Conservation (phyloP, 2,797 vertebrate species). For the Tokudaia muenninki region DNA sequence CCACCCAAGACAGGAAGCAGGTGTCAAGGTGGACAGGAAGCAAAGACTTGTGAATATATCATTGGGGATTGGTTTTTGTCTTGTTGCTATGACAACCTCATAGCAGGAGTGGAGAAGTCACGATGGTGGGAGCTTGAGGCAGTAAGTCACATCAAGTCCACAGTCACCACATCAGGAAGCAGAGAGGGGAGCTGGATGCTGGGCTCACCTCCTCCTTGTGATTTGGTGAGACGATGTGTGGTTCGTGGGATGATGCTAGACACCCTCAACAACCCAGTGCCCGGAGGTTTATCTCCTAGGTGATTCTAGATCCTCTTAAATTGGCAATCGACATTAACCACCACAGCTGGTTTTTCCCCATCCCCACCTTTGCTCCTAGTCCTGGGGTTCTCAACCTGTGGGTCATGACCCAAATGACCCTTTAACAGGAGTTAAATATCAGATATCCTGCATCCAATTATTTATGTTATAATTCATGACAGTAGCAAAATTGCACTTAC, state of each 20-base stretch:
- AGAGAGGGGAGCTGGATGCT: neutral
- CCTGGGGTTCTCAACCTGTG: neutral
- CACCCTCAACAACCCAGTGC: neutral
- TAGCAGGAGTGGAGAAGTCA: neutral
- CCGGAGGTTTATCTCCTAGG: too few relatives aligned
- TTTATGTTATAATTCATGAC: neutral
- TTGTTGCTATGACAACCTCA: neutral
- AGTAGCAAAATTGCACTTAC: neutral
- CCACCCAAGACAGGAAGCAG: too few relatives aligned
- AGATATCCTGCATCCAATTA: neutral
- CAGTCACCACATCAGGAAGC: neutral
- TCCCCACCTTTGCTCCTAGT: too few relatives aligned
- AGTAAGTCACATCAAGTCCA: neutral
- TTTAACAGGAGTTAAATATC: neutral
- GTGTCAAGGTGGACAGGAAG: neutral
- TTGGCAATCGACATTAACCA: neutral
- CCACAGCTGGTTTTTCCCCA: neutral
- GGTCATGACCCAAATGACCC: neutral
- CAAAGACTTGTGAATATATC: neutral
- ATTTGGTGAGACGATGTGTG: neutral
- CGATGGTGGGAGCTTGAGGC: neutral
- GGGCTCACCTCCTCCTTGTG: neutral
- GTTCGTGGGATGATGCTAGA: neutral
- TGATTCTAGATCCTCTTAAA: neutral
- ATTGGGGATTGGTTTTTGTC: neutral